These are phyloP conservation scores for Corythornis vintsioides DNA, from an alignment of 2,113 vertebrate species.

Conservation along the genomic window DNA sequence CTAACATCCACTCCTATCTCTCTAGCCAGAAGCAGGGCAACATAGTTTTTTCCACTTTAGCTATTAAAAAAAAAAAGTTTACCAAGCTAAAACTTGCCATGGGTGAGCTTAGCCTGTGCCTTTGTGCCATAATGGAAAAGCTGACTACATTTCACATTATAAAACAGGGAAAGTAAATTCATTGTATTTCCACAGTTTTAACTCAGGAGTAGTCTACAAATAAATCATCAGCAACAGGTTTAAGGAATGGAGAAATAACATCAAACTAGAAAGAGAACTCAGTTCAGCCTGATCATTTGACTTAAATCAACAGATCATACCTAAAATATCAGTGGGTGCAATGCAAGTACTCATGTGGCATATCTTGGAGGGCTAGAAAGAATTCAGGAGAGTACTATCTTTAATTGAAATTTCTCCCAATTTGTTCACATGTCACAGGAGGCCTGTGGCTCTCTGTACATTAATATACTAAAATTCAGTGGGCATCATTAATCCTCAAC, in stretches of 20 bases:
- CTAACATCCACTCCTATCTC: neutral
- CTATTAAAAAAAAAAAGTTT: neutral
- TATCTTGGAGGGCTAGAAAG: neutral
- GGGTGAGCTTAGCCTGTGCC: neutral
- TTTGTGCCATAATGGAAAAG: neutral
- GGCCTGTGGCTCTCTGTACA: neutral
- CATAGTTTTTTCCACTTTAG: neutral
- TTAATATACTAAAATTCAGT: neutral
- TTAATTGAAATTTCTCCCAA: neutral
- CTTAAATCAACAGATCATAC: neutral
- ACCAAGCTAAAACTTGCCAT: neutral
- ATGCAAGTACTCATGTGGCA: neutral
- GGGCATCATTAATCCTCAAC: neutral
- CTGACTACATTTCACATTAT: neutral
- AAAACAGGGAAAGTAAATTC: neutral
- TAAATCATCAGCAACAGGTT: slow-evolving; percentile 32
- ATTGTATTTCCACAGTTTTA: neutral
- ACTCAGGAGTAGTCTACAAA: neutral
- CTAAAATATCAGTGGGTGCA: neutral
- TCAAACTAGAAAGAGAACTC: neutral
- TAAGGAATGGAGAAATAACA: neutral
- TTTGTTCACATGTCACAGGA: neutral
- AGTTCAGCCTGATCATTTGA: neutral
- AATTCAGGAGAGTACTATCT: neutral
- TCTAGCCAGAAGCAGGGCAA: neutral